phyloP scores from a whole-genome alignment of 1,140 invertebrate genomes.

The Drosophila kohkoa region DNA sequence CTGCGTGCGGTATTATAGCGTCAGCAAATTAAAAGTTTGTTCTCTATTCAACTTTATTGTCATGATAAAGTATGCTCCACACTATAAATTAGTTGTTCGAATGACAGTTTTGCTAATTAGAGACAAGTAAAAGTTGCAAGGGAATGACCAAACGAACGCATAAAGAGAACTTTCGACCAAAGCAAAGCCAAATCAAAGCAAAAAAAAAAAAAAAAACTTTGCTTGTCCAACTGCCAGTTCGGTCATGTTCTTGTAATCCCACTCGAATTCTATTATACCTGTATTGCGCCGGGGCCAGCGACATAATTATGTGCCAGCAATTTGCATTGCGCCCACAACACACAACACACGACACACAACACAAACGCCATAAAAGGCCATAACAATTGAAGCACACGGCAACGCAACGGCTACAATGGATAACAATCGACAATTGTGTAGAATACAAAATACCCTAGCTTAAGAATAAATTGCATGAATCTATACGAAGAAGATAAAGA shows the following conservation, averaged over 20 bases:
- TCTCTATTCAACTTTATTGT: constrained; percentile 55
- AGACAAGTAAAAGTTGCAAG: constrained; percentile 68
- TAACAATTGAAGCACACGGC: constrained; percentile 67
- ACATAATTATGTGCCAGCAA: constrained; percentile 80
- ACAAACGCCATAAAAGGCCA: constrained; percentile 72
- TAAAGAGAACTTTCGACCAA: constrained; percentile 22
- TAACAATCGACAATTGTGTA: background rate
- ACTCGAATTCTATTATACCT: constrained; percentile 40
- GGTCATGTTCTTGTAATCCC: constrained; percentile 20
- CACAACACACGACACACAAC: constrained; percentile 49
- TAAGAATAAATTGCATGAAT: no score
- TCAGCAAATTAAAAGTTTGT: constrained; percentile 75
- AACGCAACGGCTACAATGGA: constrained; percentile 11
- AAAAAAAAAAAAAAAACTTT: constrained; percentile 5
- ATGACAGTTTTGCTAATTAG: constrained; percentile 68
- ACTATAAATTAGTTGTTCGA: constrained; percentile 68
- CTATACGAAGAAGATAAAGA: background rate
- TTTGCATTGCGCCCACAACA: constrained; percentile 72
- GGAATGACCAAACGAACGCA: constrained; percentile 20
- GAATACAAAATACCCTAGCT: constrained; percentile 31
- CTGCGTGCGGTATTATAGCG: constrained; percentile 60
- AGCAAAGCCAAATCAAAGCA: constrained; percentile 30
- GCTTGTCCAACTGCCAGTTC: constrained; percentile 8
- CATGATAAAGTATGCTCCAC: constrained; percentile 53
- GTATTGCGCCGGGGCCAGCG: constrained; percentile 44